Percentiles rank a stretch among this genome's conserved stretches.
Conservation (phyloP, 2,113 vertebrate species). For the Ictalurus punctatus region DNA sequence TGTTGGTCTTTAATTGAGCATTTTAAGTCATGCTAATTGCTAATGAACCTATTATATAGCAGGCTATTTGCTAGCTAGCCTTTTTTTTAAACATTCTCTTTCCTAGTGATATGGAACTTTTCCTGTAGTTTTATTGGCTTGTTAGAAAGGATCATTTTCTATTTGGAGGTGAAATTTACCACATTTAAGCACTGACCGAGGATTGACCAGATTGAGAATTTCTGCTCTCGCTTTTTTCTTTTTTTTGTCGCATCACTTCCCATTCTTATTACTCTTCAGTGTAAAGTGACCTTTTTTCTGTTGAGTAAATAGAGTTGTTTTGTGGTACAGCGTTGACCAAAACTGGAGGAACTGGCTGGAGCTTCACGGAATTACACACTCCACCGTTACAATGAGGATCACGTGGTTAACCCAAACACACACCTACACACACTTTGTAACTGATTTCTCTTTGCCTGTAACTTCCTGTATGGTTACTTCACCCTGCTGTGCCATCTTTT, state of each 20-base stretch:
- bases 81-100: background rate
- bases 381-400: background rate
- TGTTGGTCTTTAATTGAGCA: background rate
- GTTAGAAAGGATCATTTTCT: background rate
- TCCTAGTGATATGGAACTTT: background rate
- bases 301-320: background rate
- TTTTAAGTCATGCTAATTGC: background rate
- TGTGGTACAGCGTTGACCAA: no score
- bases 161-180: background rate
- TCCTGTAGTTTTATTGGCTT: background rate
- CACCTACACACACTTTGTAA: background rate
- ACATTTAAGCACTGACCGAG: background rate
- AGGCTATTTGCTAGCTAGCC: background rate
- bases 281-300: background rate
- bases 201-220: background rate
- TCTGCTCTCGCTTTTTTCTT: background rate
- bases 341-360: constrained; percentile 2
- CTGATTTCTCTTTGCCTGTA: background rate
- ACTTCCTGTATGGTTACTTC: background rate
- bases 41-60: background rate
- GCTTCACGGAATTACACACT: background rate
- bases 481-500: background rate
- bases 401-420: background rate
- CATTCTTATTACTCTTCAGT: background rate
- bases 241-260: background rate